Percentiles rank a stretch among this genome's conserved stretches.
Evolutionary conservation across 1,140 invertebrate genomes (phyloP).

Genomic region (Drosophila busckii): DNA sequence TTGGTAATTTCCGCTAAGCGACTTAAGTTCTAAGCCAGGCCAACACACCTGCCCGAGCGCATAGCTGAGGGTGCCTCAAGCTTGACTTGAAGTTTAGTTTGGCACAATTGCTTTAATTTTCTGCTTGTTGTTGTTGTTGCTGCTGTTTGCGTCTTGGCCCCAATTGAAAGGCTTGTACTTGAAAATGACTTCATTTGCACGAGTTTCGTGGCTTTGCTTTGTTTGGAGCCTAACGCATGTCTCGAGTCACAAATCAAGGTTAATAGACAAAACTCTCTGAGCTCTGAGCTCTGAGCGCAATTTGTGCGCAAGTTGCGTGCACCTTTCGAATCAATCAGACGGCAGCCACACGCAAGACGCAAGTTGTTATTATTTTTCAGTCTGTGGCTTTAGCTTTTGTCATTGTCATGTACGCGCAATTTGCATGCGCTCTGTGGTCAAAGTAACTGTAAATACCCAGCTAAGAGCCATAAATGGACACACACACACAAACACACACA

Average conservation of each 20-base stretch:
- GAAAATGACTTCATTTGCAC: conserved; percentile 72
- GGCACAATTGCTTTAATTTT: conserved; percentile 13
- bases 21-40: conserved; percentile 20
- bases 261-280: too few relatives aligned
- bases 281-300: too few relatives aligned
- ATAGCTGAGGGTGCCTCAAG: neutral
- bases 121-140: conserved; percentile 3
- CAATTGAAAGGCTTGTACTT: conserved; percentile 47
- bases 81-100: conserved; percentile 2
- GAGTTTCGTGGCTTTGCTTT: conserved; percentile 32
- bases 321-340: conserved; percentile 67
- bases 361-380: conserved; percentile 1
- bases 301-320: conserved; percentile 15
- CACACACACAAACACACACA: neutral
- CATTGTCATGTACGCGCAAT: conserved; percentile 62
- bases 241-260: conserved; percentile 63
- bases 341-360: conserved; percentile 22
- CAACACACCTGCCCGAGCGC: conserved; percentile 14
- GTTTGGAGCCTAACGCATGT: conserved; percentile 10
- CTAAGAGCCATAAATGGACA: conserved; percentile 21
- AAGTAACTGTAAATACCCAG: conserved; percentile 27
- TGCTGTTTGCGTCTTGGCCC: conserved; percentile 35
- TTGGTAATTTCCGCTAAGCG: conserved; percentile 41
- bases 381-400: conserved; percentile 10
- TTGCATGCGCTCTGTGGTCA: conserved; percentile 43